Evolutionary conservation across 2,888 invertebrate genomes (phyloP), one percentile per base, ranked within the genome.

Genomic region (Matsumyia berberina): DNA sequence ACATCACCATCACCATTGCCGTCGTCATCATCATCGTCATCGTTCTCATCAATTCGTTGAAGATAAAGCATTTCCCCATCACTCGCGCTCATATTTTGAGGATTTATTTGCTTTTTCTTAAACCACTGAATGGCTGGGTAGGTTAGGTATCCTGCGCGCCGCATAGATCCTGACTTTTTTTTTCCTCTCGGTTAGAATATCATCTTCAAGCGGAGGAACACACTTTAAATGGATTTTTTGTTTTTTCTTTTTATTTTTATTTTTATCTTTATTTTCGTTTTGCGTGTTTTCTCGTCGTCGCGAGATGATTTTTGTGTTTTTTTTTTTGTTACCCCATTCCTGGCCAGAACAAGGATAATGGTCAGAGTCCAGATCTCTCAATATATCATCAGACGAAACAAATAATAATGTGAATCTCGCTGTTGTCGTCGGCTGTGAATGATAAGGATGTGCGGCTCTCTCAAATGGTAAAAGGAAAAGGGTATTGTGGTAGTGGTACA

Each of bases 21-120:
- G 44, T 64, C 67, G 12, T 64, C 62, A 49, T 72, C 51, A 37
- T 62, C 60, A 35, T 62, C 73, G 31, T 57, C 74, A 62, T 82
- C 66, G 46, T 72, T 77, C 70, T 77, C 79, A 85, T 85, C 79
- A 83, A 74, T 80, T 80, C 60, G 74, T 46, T 85, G 85, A 85
- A 85, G 74, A 82, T 77, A 77, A 76, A 80, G 64, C 79, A 76
- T 76, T 76, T 66, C 78, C 57, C 74, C 80, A 80, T 80, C 60
- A 51, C 60, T 46, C 66, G 78, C 37, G 66, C 60, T 57, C 42
- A 77, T 76, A 60, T 66, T 72, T 82, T 44, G 66, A 78, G 85
- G 80, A 85, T 85, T 85, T 85, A 85, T 85, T 85, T 85, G 85
- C 66, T 85, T 74, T 85, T 85, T 58, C 85, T 85, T 85, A 76